A percentile compares a stretch with the other conserved stretches of the same genome.
Conservation (phyloP, 2,888 invertebrate species). For the Elysia crispata region DNA sequence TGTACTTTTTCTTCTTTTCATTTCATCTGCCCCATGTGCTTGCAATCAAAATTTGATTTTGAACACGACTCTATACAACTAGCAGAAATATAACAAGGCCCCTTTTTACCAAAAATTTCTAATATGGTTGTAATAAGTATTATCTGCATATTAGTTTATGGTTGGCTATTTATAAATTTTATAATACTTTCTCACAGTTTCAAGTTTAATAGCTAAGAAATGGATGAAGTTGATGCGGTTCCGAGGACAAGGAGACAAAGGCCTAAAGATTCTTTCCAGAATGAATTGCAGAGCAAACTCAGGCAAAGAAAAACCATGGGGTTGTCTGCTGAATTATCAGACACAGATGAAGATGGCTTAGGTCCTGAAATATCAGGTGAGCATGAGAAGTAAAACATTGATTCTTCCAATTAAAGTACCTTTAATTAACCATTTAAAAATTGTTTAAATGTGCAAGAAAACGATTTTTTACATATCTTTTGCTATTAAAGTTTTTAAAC, state of each 20-base stretch:
- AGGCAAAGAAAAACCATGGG: constrained; percentile 61
- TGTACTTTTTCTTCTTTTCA: too few relatives aligned
- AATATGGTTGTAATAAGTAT: too few relatives aligned
- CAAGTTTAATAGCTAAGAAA: constrained; percentile 26
- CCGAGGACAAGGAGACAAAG: constrained; percentile 33
- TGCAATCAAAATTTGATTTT: too few relatives aligned
- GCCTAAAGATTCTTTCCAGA: constrained; percentile 61
- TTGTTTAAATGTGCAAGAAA: not conserved
- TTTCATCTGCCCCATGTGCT: too few relatives aligned
- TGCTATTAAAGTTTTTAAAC: too few relatives aligned
- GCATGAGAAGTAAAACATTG: constrained; percentile 44
- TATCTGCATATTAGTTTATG: too few relatives aligned
- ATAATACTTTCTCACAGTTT: not conserved
- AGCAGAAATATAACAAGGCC: too few relatives aligned
- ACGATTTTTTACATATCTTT: too few relatives aligned
- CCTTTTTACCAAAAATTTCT: too few relatives aligned
- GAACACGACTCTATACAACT: too few relatives aligned
- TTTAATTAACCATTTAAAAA: not conserved
- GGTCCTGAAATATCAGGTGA: constrained; percentile 55
- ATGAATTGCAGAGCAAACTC: constrained; percentile 65
- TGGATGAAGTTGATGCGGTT: constrained; percentile 54
- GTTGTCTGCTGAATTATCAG: constrained; percentile 63
- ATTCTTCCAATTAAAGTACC: not conserved
- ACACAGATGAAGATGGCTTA: constrained; percentile 62
- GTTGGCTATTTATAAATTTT: not conserved